These are phyloP conservation scores for Microchrysa polita DNA, from an alignment of 2,888 invertebrate species.

Conservation along the genomic window DNA sequence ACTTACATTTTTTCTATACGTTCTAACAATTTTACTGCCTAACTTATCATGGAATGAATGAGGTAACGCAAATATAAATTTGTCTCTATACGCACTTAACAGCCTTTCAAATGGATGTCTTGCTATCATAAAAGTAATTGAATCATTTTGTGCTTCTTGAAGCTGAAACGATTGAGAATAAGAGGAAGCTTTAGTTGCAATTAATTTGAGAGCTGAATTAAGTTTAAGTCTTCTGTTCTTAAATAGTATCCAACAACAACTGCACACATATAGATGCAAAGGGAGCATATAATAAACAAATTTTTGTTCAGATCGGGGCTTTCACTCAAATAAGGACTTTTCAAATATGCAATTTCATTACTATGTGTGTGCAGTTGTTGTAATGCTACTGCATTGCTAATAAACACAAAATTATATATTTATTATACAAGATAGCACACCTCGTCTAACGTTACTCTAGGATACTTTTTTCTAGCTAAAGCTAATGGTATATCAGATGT, in stretches of 20 bases:
- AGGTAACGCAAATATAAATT: slow-evolving; percentile 83
- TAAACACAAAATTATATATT: slow-evolving; percentile 23
- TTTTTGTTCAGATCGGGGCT: too few species aligned
- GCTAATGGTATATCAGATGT: slow-evolving; percentile 82
- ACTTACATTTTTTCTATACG: slow-evolving; percentile 70
- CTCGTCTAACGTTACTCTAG: slow-evolving; percentile 76
- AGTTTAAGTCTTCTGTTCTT: too few species aligned
- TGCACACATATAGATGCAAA: too few species aligned
- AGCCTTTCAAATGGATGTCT: slow-evolving; percentile 83
- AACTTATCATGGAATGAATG: slow-evolving; percentile 84
- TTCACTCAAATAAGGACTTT: too few species aligned
- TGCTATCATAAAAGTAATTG: slow-evolving; percentile 82
- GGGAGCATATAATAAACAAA: too few species aligned
- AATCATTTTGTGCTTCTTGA: slow-evolving; percentile 77
- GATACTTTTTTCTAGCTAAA: slow-evolving; percentile 81
- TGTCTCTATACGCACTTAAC: slow-evolving; percentile 84
- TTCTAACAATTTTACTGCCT: slow-evolving; percentile 79
- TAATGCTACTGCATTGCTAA: too few species aligned
- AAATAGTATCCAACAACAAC: too few species aligned
- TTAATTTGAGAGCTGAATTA: slow-evolving; percentile 36
- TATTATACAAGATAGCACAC: slow-evolving; percentile 52
- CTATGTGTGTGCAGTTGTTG: too few species aligned
- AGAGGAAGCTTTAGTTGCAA: slow-evolving; percentile 19
- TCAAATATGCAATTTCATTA: too few species aligned
- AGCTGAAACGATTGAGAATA: slow-evolving; percentile 65